Conservation (phyloP, 1,140 invertebrate genomes). For the Saxidomus purpurata region DNA sequence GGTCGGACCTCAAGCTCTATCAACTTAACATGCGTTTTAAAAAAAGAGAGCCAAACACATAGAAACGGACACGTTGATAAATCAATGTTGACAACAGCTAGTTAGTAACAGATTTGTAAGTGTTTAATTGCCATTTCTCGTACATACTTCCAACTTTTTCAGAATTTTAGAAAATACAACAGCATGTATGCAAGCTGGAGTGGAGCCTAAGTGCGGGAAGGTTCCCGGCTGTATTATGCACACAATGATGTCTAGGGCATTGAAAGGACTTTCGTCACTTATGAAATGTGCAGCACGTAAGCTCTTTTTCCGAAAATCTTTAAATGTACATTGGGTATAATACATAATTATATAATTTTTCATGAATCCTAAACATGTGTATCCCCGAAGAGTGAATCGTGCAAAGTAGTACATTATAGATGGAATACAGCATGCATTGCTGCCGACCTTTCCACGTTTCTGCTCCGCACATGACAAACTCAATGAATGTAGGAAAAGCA, state of each 20-base stretch:
- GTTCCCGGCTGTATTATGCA: conserved; percentile 34
- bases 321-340: too few relatives aligned
- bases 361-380: neutral
- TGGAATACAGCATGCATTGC: too few relatives aligned
- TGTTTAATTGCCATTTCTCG: too few relatives aligned
- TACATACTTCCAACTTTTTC: too few relatives aligned
- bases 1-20: too few relatives aligned
- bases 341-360: neutral
- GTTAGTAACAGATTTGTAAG: too few relatives aligned
- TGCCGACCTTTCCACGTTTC: too few relatives aligned
- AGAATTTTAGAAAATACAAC: conserved; percentile 53
- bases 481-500: neutral
- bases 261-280: neutral
- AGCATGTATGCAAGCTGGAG: conserved; percentile 37
- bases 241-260: conserved; percentile 50
- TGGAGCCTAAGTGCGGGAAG: conserved; percentile 3
- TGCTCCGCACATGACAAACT: neutral
- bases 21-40: too few relatives aligned
- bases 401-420: too few relatives aligned
- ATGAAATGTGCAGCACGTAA: conserved; percentile 55
- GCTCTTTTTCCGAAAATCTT: neutral
- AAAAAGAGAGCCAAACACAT: too few relatives aligned
- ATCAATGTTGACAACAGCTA: too few relatives aligned
- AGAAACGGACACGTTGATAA: too few relatives aligned
- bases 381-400: neutral